Base-by-base conservation (phyloP, 2,113 vertebrate species). In the Notothenia coriiceps region DNA sequence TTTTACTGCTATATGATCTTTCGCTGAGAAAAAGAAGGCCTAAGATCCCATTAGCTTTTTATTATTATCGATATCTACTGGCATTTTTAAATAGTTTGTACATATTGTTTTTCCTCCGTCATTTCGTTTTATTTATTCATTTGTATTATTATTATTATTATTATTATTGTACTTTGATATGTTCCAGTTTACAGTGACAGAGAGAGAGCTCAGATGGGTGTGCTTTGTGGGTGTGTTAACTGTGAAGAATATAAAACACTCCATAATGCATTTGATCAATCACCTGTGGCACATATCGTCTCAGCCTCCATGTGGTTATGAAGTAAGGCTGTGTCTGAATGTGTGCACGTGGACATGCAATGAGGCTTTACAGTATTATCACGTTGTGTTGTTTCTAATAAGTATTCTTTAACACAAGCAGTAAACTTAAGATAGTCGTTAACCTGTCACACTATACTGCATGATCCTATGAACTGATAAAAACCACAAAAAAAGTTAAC, bases 321-420 rank as follows among this genome's bases (percentile, higher is more conserved):
- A 83, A 79, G 83, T 83, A 70, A 51, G 85, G 85, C 88, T 85
- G 62, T 47, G 88, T 66, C 71, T 57, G 84, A 71, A 78, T 84
- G 77, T 68, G 82, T 88, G 89, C 81, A 83, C 84, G 89, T 79
- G 68, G 44, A 82, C 77, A 63, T 79, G 80, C 81, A 79, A 60
- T 18, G 86, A 77, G 59, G 90, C 89, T 91, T 92, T 85, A 88
- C 92, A 93, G 92, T 94, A 93, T 94, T 93, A 89, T 57, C 82
- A 89, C 76, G 87, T 91, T 84, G 86, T 93, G 86, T 92, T 86
- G 79, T 91, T 92, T 90, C 67, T 83, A 91, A 72, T 92, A 86
- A 66, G 87, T 94, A 93, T 92, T 83, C 64, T 89, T 74, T 67
- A 74, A 71, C 18, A 81, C 22, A 56, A 92, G 86, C 81, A 82